These are phyloP conservation scores for Arctia plantaginis DNA, from an alignment of 2,888 invertebrate species.

Conservation along the genomic window DNA sequence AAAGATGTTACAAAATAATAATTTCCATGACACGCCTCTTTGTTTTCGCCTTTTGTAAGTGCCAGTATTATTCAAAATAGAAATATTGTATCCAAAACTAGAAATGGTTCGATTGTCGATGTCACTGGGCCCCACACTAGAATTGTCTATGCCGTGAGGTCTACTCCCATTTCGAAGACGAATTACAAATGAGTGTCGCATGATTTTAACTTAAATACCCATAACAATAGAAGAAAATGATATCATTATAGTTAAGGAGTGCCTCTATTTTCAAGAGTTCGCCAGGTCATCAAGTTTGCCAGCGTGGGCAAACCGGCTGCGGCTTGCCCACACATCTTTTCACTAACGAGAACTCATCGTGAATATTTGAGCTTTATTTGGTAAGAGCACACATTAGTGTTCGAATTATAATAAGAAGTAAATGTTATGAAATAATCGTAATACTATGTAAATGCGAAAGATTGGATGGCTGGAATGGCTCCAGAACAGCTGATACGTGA, in stretches of 20 bases:
- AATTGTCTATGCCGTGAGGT: too few species aligned
- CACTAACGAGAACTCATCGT: conserved; percentile 29
- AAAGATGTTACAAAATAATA: too few species aligned
- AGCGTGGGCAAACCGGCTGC: conserved; percentile 42
- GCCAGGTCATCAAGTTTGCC: conserved; percentile 41
- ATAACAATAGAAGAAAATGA: background rate
- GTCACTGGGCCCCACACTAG: too few species aligned
- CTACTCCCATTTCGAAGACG: too few species aligned
- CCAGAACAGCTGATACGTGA: background rate
- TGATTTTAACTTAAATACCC: too few species aligned
- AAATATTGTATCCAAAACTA: too few species aligned
- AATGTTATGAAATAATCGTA: background rate
- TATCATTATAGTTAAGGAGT: conserved; percentile 1
- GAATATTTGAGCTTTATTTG: conserved; percentile 34
- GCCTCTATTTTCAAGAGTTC: conserved; percentile 32
- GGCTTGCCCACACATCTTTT: conserved; percentile 39
- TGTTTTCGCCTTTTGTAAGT: too few species aligned
- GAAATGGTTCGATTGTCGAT: too few species aligned
- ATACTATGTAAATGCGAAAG: too few species aligned
- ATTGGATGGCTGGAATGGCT: background rate
- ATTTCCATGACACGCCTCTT: too few species aligned
- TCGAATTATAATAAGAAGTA: background rate
- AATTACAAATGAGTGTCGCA: too few species aligned
- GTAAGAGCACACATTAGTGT: conserved; percentile 1
- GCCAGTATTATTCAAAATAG: too few species aligned